Evolutionary conservation across 2,888 invertebrate species (phyloP).

Genomic region (Podabrus alpinus): DNA sequence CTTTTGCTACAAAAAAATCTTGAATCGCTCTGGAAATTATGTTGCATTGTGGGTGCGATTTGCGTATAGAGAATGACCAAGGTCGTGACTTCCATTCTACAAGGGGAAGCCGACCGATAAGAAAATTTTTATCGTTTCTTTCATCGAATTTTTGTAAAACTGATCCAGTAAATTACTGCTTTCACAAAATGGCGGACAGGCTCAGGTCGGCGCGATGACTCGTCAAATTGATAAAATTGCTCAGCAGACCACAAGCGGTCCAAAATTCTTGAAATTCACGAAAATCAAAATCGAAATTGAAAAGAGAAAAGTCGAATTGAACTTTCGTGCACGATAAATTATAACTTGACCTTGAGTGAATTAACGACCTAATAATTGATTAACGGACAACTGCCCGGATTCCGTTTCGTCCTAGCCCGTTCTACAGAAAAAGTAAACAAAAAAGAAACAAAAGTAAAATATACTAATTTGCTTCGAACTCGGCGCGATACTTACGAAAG

Average conservation of each 20-base stretch:
- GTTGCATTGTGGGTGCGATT: not conserved
- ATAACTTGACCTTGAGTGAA: not conserved
- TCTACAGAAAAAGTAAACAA: not conserved
- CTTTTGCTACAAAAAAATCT: no score
- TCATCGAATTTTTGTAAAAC: no score
- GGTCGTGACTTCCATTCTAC: not conserved
- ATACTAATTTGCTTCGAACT: not conserved
- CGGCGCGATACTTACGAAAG: not conserved
- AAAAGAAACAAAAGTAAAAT: not conserved
- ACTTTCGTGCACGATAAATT: not conserved
- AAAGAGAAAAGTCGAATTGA: not conserved
- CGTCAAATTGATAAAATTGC: not conserved
- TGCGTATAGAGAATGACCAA: not conserved
- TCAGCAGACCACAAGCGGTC: no score
- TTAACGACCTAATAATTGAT: not conserved
- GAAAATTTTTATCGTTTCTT: not conserved
- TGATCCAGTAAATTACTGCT: no score
- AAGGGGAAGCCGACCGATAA: not conserved
- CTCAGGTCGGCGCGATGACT: no score
- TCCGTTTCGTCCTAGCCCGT: not conserved
- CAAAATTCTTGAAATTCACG: no score
- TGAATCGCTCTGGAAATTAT: not conserved
- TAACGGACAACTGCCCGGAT: not conserved
- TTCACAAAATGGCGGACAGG: no score
- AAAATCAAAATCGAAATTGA: not conserved